Percentiles rank a stretch among this genome's conserved stretches.
These are phyloP conservation scores for Drosophila nr. perissopoda DNA, from an alignment of 2,888 invertebrate genomes.

Conservation along the genomic window DNA sequence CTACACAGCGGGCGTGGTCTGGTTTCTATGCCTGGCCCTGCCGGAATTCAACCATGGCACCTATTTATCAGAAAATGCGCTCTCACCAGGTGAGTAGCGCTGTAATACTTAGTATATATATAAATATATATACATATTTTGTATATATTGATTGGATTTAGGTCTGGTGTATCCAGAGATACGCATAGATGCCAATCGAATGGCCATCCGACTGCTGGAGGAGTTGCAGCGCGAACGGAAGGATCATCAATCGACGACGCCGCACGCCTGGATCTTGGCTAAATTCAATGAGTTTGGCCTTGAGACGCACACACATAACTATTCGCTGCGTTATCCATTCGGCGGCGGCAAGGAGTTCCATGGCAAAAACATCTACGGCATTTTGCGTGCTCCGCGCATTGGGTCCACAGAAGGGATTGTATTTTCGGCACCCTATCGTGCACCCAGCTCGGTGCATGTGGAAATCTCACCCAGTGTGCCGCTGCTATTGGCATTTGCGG, in stretches of 20 bases:
- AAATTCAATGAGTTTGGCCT: slow-evolving; percentile 94
- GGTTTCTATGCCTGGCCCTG: slow-evolving; percentile 92
- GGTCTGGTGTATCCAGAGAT: slow-evolving; percentile 92
- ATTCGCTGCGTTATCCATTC: slow-evolving; percentile 93
- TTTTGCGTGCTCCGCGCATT: slow-evolving; percentile 94
- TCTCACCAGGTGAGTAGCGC: slow-evolving; percentile 89
- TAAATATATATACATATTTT: too few relatives aligned
- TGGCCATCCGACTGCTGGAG: slow-evolving; percentile 80
- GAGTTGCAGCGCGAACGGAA: slow-evolving; percentile 85
- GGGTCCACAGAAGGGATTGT: slow-evolving; percentile 97
- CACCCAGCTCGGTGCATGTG: slow-evolving; percentile 89
- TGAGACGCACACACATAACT: slow-evolving; percentile 96
- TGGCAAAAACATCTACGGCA: slow-evolving; percentile 97
- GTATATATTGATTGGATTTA: slow-evolving; percentile 17
- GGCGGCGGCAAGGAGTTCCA: slow-evolving; percentile 89
- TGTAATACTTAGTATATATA: too few relatives aligned
- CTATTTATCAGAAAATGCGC: slow-evolving; percentile 98
- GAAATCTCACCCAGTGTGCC: slow-evolving; percentile 94
- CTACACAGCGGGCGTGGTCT: slow-evolving; percentile 91
- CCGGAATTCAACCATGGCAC: slow-evolving; percentile 93
- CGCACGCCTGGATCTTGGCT: slow-evolving; percentile 92
- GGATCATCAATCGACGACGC: slow-evolving; percentile 89
- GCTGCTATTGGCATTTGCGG: slow-evolving; percentile 94
- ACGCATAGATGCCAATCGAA: slow-evolving; percentile 87
- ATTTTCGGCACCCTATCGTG: slow-evolving; percentile 93